phyloP scores from a whole-genome alignment of 2,888 invertebrate species.

The Merodon equestris region DNA sequence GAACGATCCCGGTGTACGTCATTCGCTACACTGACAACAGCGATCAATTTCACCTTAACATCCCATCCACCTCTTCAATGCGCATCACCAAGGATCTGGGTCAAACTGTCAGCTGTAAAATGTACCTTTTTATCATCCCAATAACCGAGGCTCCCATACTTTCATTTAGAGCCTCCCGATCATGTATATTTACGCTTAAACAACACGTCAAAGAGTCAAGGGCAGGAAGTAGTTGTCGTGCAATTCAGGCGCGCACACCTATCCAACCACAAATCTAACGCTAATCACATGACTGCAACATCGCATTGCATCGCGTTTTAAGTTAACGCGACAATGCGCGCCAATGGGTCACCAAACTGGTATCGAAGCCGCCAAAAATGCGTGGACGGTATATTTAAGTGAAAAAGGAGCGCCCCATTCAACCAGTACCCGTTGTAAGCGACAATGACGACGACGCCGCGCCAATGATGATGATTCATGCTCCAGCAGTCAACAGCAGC shows the following conservation, averaged over 20 bases:
- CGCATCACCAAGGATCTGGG: slow-evolving; percentile 41
- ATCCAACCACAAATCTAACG: slow-evolving; percentile 60
- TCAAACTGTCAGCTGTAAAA: slow-evolving; percentile 46
- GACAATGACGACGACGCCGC: slow-evolving; percentile 22
- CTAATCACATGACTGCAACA: slow-evolving; percentile 52
- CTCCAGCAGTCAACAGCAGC: background rate
- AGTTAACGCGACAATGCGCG: slow-evolving; percentile 29
- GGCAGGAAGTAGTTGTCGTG: slow-evolving; percentile 61
- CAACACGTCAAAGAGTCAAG: slow-evolving; percentile 42
- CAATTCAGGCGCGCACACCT: slow-evolving; percentile 60
- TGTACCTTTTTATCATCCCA: slow-evolving; percentile 32
- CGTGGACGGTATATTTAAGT: slow-evolving; percentile 68
- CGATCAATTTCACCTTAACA: slow-evolving; percentile 53
- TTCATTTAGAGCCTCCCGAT: background rate
- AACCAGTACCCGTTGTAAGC: slow-evolving; percentile 13
- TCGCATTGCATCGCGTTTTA: background rate
- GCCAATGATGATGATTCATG: slow-evolving; percentile 55
- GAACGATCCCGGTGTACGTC: slow-evolving; percentile 27
- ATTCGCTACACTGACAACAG: slow-evolving; percentile 45
- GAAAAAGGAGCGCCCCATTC: slow-evolving; percentile 61
- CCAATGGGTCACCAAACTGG: slow-evolving; percentile 67
- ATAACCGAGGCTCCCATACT: too few relatives aligned
- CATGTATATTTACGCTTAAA: background rate
- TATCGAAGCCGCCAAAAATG: slow-evolving; percentile 60
- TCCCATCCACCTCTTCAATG: slow-evolving; percentile 15